Base-by-base conservation (phyloP, 1,140 invertebrate genomes). In the Drosophila nigromelanica region DNA sequence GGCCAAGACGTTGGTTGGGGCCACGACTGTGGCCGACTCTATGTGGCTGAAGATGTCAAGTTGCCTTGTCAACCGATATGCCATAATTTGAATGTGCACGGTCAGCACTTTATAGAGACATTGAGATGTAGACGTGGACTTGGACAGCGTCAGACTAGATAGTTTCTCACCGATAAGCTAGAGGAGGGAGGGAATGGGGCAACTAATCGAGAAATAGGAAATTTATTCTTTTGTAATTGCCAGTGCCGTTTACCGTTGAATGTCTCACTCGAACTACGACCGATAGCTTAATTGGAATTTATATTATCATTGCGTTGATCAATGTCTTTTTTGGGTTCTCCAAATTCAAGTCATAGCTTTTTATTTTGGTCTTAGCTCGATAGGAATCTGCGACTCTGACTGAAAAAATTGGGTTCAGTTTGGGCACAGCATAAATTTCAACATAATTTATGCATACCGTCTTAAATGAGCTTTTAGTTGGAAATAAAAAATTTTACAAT, bases 241-340 rank as follows among this genome's bases (percentile, higher is more conserved):
- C 78, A 80, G 74, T 76, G 79, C 68, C 82, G 83, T 87, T 78
- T 87, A 87, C 82, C 82, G 82, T 87, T 87, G 55, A 82, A 77
- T 86, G 73, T 86, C 60, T 86, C 78, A 86, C 77, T 85, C 51
- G 62, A 42, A 51, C 51, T 21, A 4, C 30, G 60, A 55, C 24
- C 48, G 64, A 80, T 79, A 79, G 60, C 75, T 87, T 87, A 87
- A 87, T 87, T 87, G 83, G 83, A 87, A 87, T 87, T 87, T 87
- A 87, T 87, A 79, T 78, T 87, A 87, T 87, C 83, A 73, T 73
- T 63, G 73, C 66, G 50, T 39, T 87, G 83, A 87, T 87, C 83
- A 87, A 87, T 87, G 83, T 76, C 76, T 76, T 35, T 18, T 39
- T 1, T 21, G 4, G 18, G 45, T 11, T 30, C 35, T 39, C 35